Percentiles rank a stretch among this genome's conserved stretches.
Conservation (phyloP, 2,888 invertebrate species). For the Dorcus hopei region DNA sequence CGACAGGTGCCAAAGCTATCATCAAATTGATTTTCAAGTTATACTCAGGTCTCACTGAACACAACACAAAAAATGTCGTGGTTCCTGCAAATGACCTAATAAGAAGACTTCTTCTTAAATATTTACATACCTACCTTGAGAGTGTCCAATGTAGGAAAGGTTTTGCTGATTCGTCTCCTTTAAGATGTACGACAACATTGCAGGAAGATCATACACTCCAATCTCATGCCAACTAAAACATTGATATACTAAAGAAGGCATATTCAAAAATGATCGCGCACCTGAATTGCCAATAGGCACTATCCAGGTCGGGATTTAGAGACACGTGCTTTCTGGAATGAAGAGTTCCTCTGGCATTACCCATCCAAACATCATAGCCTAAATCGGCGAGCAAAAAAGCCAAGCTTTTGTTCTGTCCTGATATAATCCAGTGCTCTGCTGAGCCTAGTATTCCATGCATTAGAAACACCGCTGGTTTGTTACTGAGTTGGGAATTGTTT, state of each 20-base stretch:
- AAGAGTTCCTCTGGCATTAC: conserved; percentile 60
- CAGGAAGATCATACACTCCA: conserved; percentile 70
- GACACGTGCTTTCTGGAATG: conserved; percentile 54
- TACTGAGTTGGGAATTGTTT: conserved; percentile 24
- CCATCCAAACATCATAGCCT: conserved; percentile 58
- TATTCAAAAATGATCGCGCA: conserved; percentile 26
- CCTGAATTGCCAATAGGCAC: conserved; percentile 60
- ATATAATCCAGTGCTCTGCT: conserved; percentile 56
- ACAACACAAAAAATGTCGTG: conserved; percentile 56
- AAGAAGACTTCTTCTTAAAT: too few species aligned
- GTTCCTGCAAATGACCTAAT: conserved; percentile 55
- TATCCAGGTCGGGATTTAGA: conserved; percentile 43
- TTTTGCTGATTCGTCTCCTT: conserved; percentile 53
- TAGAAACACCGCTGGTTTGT: conserved; percentile 45
- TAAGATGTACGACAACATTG: conserved; percentile 70
- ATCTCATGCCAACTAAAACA: conserved; percentile 73
- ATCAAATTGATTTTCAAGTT: conserved; percentile 54
- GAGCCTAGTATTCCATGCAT: conserved; percentile 57
- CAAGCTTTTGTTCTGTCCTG: conserved; percentile 50
- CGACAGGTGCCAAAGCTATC: conserved; percentile 59
- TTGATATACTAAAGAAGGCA: too few species aligned
- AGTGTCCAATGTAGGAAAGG: conserved; percentile 60
- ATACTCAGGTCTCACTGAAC: conserved; percentile 53
- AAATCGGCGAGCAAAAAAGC: conserved; percentile 42
- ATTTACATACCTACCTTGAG: too few species aligned